These are phyloP conservation scores for Melanophora roralis DNA, from an alignment of 2,888 invertebrate genomes.

Conservation along the genomic window DNA sequence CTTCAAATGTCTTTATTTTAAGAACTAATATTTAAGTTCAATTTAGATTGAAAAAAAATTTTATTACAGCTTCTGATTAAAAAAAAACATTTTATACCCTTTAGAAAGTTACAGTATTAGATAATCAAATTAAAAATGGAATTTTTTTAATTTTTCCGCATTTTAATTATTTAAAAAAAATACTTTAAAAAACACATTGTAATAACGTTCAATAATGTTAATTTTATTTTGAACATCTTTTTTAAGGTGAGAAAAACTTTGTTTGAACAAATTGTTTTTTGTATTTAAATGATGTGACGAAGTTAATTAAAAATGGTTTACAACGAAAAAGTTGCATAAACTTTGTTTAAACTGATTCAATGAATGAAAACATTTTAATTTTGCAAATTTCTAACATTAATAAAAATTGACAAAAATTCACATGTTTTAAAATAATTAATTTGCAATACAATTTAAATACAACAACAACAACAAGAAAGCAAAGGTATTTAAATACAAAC, in stretches of 20 bases:
- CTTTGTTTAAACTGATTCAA: slow-evolving; percentile 39
- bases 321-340: slow-evolving; percentile 5
- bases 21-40: no score
- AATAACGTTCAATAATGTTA: slow-evolving; percentile 42
- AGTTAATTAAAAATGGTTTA: slow-evolving; percentile 42
- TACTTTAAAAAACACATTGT: neutral
- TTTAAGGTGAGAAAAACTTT: slow-evolving; percentile 53
- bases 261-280: slow-evolving; percentile 37
- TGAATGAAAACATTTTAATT: slow-evolving; percentile 43
- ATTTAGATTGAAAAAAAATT: no score
- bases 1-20: no score
- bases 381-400: slow-evolving; percentile 48
- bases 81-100: no score
- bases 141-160: neutral
- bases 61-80: no score
- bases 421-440: slow-evolving; percentile 45
- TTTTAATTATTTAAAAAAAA: slow-evolving; percentile 23
- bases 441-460: slow-evolving; percentile 37
- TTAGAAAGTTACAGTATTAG: no score
- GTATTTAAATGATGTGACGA: slow-evolving; percentile 51
- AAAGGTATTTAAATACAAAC: no score
- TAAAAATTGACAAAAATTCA: slow-evolving; percentile 53
- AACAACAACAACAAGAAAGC: slow-evolving; percentile 16
- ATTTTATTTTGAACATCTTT: slow-evolving; percentile 44
- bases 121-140: neutral